Percentiles rank a stretch among this genome's conserved stretches.
Evolutionary conservation across 2,888 invertebrate genomes (phyloP).

Genomic region (Maniola hyperantus): DNA sequence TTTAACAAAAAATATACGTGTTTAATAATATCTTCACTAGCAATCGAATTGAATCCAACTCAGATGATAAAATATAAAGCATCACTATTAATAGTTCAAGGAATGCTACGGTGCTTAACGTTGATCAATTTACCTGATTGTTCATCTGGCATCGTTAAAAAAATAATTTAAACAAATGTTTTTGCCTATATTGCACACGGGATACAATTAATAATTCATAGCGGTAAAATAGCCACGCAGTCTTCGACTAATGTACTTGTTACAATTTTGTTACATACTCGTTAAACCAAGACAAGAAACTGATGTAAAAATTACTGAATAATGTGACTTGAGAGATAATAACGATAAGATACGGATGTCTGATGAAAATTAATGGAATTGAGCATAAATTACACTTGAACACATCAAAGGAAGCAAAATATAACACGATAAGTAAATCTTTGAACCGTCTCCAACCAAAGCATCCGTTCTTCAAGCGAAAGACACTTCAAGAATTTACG

Average conservation of each 20-base stretch:
- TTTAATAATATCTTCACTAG: not conserved
- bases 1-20: not conserved
- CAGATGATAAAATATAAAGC: constrained; percentile 6
- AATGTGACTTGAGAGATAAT: constrained; percentile 34
- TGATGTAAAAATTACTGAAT: constrained; percentile 24
- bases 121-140: not conserved
- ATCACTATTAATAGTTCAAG: constrained; percentile 13
- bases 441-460: constrained; percentile 43
- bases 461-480: constrained; percentile 16
- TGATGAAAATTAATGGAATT: constrained; percentile 54
- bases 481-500: constrained; percentile 30
- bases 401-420: constrained; percentile 74
- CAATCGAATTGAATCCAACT: constrained; percentile 2
- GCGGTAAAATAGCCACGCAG: constrained; percentile 40
- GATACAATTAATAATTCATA: not conserved
- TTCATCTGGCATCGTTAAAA: not conserved
- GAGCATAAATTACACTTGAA: constrained; percentile 75
- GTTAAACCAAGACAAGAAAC: constrained; percentile 1
- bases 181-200: not conserved
- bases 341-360: constrained; percentile 33
- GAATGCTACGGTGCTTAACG: constrained; percentile 17
- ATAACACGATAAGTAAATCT: constrained; percentile 47
- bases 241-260: constrained; percentile 31
- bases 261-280: not conserved
- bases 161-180: not conserved